Evolutionary conservation across 2,888 invertebrate genomes (phyloP), one percentile per base, ranked within the genome.

Genomic region (Agriotes lineatus): DNA sequence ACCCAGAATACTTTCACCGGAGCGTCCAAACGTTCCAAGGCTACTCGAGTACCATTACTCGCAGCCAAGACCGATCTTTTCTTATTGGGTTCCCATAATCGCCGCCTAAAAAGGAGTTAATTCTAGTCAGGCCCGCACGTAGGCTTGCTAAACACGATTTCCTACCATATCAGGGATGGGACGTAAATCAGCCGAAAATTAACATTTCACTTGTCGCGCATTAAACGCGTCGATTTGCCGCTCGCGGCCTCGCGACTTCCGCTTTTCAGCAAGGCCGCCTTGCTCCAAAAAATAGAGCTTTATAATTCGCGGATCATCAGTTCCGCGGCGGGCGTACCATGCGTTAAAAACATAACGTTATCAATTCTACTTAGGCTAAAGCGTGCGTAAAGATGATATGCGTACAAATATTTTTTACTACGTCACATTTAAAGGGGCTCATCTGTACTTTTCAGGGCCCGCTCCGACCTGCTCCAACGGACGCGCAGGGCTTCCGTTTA

Each of bases 1-100:
- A 69, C 69, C 69, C 64, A 59, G 33, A 69, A 54, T 63, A 69
- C 69, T 69, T 69, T 69, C 69, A 45, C 69, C 69, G 16, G 14
- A 48, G 22, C 22, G n/a, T 12, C 48, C n/a, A 12, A 48, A 48
- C 10, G 12, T 22, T 48, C 25, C 48, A 48, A 48, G 48, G 48
- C 19, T 48, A 7, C 22, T 48, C 48, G 18, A 20, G 18, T 20
- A 19, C 25, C 48, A 48, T 48, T 22, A 48, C 48, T 10, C 6
- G 12, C 10, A 22, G 9, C 12, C 12, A 48, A 48, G 12, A 12
- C 48, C 20, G 12, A 12, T 9, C 16, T 42, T 42, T 42, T 14
- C 42, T 14, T 42, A 48, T 19, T 12, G 25, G 44, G n/a, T 19
- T 44, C 5, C 20, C n/a, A n/a, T 12, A 10, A 22, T 48, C 10